Base-by-base conservation (phyloP, 2,797 vertebrate genomes). In the Phalanger gymnotis region DNA sequence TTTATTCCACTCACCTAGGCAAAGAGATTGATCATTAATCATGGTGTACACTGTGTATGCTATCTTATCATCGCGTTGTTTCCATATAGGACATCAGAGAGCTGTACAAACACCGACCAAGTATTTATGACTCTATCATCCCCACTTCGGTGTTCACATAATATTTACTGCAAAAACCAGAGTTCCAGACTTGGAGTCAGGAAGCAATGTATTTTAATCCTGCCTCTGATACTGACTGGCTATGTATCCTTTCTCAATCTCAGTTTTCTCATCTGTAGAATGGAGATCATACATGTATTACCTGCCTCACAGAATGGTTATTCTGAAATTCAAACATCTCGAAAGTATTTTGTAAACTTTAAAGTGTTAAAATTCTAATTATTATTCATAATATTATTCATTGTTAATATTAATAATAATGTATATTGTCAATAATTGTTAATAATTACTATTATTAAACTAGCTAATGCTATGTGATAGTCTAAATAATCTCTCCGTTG, bases 21-120 rank as follows among this genome's bases (percentile, higher is more conserved):
- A 92, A 93, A 96, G 56, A 90, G 96, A 96, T 95, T 97, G 96
- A 98, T 98, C 97, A 90, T 96, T 96, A 95, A 96, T 61, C 81
- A 47, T 73, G 95, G 92, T 91, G 94, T 22, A 81, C 25, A 96
- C 96, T 89, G 56, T 34, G n/a, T 57, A 13, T 5, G 31, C 0
- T 51, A 47, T 91, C 96, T 98, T 97, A 97, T 98, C 98, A 97
- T 7, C 3, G 1, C 27, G 31, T 87, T 91, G 73, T 90, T 95
- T 92, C 93, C 97, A 14, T 2, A 55, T 58, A 94, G 97, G 97
- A 97, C 97, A 93, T 54, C 94, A 95, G 96, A 95, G 91, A 94
- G 91, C 94, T 55, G 57, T 27, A 25, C 28, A 27, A 95, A 96
- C 54, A 54, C 97, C 94, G 53, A 31, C 30, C 97, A 97, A 97